Evolutionary conservation across 2,888 invertebrate genomes (phyloP).

Genomic region (Folsomia candida): DNA sequence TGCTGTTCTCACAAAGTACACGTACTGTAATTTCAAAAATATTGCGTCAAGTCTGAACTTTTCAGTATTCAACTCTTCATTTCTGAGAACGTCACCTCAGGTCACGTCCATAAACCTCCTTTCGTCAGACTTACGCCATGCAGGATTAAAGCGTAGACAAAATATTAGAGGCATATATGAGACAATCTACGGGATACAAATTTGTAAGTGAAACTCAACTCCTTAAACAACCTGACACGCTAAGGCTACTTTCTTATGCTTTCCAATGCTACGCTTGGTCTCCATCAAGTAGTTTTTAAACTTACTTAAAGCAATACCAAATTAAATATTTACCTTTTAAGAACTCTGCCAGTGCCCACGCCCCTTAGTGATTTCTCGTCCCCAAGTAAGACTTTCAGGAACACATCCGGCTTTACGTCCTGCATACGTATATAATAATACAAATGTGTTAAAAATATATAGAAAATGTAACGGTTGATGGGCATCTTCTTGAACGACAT

Average conservation of each 20-base stretch:
- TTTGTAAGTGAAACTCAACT: too few species aligned
- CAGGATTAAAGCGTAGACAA: too few species aligned
- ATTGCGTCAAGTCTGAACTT: too few species aligned
- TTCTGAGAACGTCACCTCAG: too few species aligned
- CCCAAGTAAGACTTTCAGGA: conserved; percentile 60
- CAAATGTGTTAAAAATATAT: background rate
- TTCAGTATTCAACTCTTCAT: too few species aligned
- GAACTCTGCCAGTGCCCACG: conserved; percentile 58
- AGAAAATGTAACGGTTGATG: background rate
- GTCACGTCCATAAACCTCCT: too few species aligned
- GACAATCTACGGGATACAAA: too few species aligned
- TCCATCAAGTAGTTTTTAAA: background rate
- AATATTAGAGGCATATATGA: too few species aligned
- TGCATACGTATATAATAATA: conserved; percentile 49
- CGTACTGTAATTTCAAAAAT: too few species aligned
- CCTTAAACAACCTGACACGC: background rate
- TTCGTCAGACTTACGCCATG: too few species aligned
- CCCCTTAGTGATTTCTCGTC: conserved; percentile 56
- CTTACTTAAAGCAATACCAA: background rate
- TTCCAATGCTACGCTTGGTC: background rate
- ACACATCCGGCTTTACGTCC: conserved; percentile 60
- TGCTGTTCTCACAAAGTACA: too few species aligned
- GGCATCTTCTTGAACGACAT: too few species aligned
- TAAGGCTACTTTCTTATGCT: background rate
- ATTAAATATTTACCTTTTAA: conserved; percentile 53